Percentiles rank a stretch among this genome's conserved stretches.
These are phyloP conservation scores for Rattus norvegicus DNA, from an alignment of 2,113 vertebrate genomes.

Conservation along the genomic window DNA sequence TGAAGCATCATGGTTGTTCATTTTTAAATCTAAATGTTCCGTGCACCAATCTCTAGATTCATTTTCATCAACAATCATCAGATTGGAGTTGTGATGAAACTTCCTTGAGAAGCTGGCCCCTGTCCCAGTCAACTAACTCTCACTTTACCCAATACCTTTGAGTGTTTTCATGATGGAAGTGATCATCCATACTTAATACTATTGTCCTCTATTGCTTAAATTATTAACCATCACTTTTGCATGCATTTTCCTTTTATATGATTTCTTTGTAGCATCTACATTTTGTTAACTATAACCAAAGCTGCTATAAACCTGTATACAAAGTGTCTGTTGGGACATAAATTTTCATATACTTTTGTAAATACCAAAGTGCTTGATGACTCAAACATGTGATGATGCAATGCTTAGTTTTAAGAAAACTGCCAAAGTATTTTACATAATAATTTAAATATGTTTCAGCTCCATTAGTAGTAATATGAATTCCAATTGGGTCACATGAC, in stretches of 20 bases:
- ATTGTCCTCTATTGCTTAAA: background rate
- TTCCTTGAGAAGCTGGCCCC: background rate
- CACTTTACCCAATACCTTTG: background rate
- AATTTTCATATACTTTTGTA: background rate
- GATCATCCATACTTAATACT: background rate
- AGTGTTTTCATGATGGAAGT: background rate
- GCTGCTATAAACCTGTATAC: background rate
- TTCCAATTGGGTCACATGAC: background rate
- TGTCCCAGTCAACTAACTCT: no score
- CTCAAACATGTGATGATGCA: background rate
- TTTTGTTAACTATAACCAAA: background rate
- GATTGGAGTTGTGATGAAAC: background rate
- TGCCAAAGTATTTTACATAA: background rate
- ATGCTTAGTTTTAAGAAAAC: background rate
- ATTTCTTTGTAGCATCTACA: background rate
- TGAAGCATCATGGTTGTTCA: no score
- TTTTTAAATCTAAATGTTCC: background rate
- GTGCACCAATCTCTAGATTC: background rate
- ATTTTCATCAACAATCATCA: background rate
- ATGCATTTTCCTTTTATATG: background rate
- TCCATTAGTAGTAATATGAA: background rate
- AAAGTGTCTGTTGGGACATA: no score
- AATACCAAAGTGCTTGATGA: background rate
- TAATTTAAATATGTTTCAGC: background rate
- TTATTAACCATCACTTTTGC: background rate